Conservation (phyloP, 2,797 vertebrate species). For the Remorina albescens region DNA sequence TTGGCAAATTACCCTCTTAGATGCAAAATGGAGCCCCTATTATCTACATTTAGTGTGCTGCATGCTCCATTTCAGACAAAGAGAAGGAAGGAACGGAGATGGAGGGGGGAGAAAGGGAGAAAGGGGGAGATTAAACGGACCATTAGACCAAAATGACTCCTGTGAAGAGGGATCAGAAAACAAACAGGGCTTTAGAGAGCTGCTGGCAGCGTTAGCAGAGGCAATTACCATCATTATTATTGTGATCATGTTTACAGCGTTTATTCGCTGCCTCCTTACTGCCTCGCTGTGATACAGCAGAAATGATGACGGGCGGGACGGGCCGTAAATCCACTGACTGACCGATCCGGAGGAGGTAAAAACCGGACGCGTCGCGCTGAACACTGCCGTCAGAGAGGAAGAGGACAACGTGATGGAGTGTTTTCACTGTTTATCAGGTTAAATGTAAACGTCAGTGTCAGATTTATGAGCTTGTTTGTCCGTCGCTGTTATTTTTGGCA, state of each 20-base stretch:
- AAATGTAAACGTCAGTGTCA: background rate
- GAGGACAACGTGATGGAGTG: background rate
- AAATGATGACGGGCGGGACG: background rate
- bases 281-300: constrained; percentile 25
- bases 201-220: constrained; percentile 45
- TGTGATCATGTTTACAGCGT: constrained; percentile 65
- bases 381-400: background rate
- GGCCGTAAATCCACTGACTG: constrained; percentile 4
- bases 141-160: constrained; percentile 78
- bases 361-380: background rate
- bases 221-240: constrained; percentile 66
- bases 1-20: constrained; percentile 68
- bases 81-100: constrained; percentile 35
- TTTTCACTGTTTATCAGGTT: background rate
- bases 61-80: constrained; percentile 64
- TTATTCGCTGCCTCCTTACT: constrained; percentile 50
- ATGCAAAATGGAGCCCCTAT: constrained; percentile 60
- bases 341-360: no score
- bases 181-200: constrained; percentile 67
- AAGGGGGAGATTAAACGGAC: constrained; percentile 68
- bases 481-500: background rate
- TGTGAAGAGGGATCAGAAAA: constrained; percentile 77
- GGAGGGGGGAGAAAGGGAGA: constrained; percentile 23
- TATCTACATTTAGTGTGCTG: constrained; percentile 63
- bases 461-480: background rate